These are phyloP conservation scores for Polypedilum pembai DNA, from an alignment of 1,140 invertebrate species.

Conservation along the genomic window DNA sequence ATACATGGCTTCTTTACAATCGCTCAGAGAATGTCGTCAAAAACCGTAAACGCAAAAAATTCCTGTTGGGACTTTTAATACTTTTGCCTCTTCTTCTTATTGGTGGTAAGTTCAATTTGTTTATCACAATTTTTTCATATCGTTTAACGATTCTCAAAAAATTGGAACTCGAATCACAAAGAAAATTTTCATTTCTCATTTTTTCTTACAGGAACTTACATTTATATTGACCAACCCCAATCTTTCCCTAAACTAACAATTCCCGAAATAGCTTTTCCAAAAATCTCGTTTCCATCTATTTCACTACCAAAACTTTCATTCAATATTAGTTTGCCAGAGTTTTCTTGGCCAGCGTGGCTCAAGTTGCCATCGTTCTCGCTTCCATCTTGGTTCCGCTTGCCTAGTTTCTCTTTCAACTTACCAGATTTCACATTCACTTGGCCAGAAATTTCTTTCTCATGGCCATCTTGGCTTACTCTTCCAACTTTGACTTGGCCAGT, in stretches of 20 bases:
- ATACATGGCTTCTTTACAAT: conserved; percentile 44
- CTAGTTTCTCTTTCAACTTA: not conserved
- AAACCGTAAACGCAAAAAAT: conserved; percentile 40
- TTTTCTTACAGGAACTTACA: conserved; percentile 24
- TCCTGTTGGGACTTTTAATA: conserved; percentile 42
- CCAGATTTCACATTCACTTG: not conserved
- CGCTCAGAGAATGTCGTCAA: conserved; percentile 36
- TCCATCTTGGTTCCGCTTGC: not conserved
- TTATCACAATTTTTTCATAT: too few species aligned
- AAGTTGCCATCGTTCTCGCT: not conserved
- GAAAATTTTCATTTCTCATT: not conserved
- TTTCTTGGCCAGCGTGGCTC: not conserved
- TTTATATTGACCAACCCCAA: conserved; percentile 1
- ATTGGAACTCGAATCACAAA: not conserved
- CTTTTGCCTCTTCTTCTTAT: conserved; percentile 45
- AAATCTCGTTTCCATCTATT: not conserved
- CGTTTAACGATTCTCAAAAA: not conserved
- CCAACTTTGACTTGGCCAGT: not conserved
- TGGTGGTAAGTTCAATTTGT: conserved; percentile 42
- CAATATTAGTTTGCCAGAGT: not conserved
- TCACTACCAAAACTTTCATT: not conserved
- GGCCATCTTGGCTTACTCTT: not conserved
- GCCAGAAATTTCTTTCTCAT: not conserved
- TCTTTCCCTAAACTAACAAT: not conserved
- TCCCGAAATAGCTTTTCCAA: not conserved